Percentiles rank a stretch among this genome's conserved stretches.
These are phyloP conservation scores for Volucella inflata DNA, from an alignment of 2,888 invertebrate genomes.

Conservation along the genomic window DNA sequence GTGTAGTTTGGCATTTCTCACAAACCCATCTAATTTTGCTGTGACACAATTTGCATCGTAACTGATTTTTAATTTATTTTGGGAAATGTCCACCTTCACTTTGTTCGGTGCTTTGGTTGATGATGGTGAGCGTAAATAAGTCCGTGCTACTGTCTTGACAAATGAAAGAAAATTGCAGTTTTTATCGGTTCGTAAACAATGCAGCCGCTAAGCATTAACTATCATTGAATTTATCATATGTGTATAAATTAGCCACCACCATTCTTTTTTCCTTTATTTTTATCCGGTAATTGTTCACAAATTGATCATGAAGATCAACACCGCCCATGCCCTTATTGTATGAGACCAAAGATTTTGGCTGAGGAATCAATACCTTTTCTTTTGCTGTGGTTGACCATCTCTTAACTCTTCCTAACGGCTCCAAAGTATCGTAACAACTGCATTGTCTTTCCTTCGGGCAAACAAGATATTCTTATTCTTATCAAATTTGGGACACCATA, in stretches of 20 bases:
- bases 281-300: conserved; percentile 16
- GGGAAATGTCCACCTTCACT: conserved; percentile 15
- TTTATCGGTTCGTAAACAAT: conserved; percentile 9
- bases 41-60: conserved; percentile 10
- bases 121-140: not conserved
- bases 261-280: no score
- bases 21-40: conserved; percentile 27
- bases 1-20: conserved; percentile 23
- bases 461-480: no score
- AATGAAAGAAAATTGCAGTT: conserved; percentile 21
- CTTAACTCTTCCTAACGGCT: no score
- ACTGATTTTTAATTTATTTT: conserved; percentile 25
- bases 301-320: conserved; percentile 3
- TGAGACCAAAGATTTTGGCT: no score
- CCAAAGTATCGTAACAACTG: no score
- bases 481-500: no score
- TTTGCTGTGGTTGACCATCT: no score
- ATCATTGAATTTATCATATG: conserved; percentile 23
- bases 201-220: conserved; percentile 21
- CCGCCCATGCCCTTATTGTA: conserved; percentile 5
- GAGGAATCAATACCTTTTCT: no score
- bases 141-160: conserved; percentile 5
- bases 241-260: conserved; percentile 20
- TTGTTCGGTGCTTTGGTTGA: conserved; percentile 14
- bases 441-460: no score